Conservation (phyloP, 2,113 vertebrate species). For the Peucedramus taeniatus region DNA sequence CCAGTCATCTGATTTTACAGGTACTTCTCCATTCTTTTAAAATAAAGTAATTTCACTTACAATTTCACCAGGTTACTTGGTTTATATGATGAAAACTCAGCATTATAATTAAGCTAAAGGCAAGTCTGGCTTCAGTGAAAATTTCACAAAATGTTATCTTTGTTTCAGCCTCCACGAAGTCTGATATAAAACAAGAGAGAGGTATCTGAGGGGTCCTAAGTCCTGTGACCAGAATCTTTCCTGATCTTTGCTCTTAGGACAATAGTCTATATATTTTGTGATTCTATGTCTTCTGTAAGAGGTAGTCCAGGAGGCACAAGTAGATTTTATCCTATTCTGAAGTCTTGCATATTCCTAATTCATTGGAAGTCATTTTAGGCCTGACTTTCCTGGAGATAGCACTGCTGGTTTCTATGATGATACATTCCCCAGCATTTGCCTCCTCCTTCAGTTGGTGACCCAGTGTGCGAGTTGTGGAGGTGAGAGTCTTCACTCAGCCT, state of each 20-base stretch:
- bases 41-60: neutral
- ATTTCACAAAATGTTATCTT: neutral
- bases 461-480: neutral
- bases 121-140: neutral
- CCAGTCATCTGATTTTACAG: neutral
- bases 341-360: neutral
- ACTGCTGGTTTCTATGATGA: neutral
- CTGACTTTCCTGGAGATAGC: neutral
- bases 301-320: neutral
- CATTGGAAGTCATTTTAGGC: neutral
- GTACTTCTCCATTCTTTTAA: neutral
- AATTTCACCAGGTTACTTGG: neutral
- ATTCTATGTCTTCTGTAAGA: neutral
- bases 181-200: neutral
- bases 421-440: neutral
- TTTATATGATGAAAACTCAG: neutral
- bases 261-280: neutral
- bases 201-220: neutral
- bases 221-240: neutral
- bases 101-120: neutral
- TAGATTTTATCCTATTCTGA: neutral
- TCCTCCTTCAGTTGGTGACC: rapidly evolving
- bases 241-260: neutral
- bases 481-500: neutral
- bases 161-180: neutral